Percentiles rank a stretch among this genome's conserved stretches.
These are phyloP conservation scores for Apostichopus parvimensis DNA, from an alignment of 35 echinoderm and acorn worm species.

Conservation along the genomic window DNA sequence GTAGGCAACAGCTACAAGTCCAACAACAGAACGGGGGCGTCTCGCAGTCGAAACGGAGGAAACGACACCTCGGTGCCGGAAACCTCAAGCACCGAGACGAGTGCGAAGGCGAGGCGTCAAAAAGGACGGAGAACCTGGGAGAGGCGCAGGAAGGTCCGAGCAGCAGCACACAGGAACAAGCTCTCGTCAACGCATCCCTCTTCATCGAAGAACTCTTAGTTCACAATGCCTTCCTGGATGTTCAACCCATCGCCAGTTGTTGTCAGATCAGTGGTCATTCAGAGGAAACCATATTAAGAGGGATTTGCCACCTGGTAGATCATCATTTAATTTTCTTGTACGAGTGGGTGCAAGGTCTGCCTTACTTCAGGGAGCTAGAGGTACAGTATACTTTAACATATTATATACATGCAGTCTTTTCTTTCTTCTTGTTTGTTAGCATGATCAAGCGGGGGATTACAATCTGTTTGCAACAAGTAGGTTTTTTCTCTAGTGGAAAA, in stretches of 20 bases:
- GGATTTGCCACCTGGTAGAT: slow-evolving; percentile 58
- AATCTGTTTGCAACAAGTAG: too few species aligned
- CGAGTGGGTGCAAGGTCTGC: slow-evolving; percentile 62
- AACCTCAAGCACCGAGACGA: not conserved
- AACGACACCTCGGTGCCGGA: not conserved
- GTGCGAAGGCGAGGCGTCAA: not conserved
- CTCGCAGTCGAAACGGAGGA: slow-evolving; percentile 50
- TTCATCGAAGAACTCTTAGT: slow-evolving; percentile 51
- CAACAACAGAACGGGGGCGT: slow-evolving; percentile 19
- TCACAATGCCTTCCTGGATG: slow-evolving; percentile 37
- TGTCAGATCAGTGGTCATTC: slow-evolving; percentile 20
- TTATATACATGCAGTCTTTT: too few species aligned
- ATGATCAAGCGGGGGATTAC: too few species aligned
- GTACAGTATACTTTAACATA: slow-evolving; percentile 5
- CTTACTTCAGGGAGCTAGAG: slow-evolving; percentile 70
- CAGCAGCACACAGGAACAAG: not conserved
- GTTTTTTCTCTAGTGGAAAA: too few species aligned
- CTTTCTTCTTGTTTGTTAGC: too few species aligned
- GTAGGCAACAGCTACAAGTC: slow-evolving; percentile 48
- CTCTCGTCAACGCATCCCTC: not conserved
- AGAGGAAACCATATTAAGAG: slow-evolving; percentile 51
- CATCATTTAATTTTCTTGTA: slow-evolving; percentile 61
- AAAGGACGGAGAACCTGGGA: not conserved
- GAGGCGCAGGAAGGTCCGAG: too few species aligned
- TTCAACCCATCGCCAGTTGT: slow-evolving; percentile 29